phyloP scores from a whole-genome alignment of 2,797 vertebrate species.

The Arrhamphus sclerolepis region DNA sequence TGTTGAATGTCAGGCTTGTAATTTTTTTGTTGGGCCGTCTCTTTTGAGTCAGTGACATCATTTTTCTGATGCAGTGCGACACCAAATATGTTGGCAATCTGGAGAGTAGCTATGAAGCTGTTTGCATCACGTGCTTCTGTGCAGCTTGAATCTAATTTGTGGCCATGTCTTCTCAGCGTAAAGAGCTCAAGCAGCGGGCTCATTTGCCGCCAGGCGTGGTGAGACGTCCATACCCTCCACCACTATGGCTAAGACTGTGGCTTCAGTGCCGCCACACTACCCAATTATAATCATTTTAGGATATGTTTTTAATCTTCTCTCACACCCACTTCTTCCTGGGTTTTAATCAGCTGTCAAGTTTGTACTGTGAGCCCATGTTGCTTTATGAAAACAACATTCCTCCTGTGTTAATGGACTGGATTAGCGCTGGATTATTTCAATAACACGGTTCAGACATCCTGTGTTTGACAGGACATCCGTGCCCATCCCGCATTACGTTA shows the following conservation, averaged over 20 bases:
- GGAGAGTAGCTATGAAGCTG: not conserved
- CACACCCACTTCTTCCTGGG: conserved; percentile 15
- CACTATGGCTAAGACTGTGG: conserved; percentile 27
- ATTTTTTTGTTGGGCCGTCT: too few relatives aligned
- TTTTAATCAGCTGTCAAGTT: conserved; percentile 30
- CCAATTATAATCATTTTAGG: conserved; percentile 12
- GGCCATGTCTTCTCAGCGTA: conserved; percentile 10
- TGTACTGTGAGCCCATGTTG: conserved; percentile 12
- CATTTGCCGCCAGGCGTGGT: conserved; percentile 38
- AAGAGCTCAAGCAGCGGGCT: conserved; percentile 13
- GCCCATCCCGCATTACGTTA: conserved; percentile 22
- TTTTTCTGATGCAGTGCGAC: not conserved
- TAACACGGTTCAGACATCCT: conserved; percentile 39
- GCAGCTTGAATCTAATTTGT: conserved; percentile 25
- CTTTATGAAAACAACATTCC: conserved; percentile 29
- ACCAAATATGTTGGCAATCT: conserved; percentile 16
- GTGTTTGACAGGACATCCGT: conserved; percentile 30
- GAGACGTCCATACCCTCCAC: conserved; percentile 30
- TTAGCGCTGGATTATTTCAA: conserved; percentile 36
- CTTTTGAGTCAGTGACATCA: too few relatives aligned
- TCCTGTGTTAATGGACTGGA: conserved; percentile 17
- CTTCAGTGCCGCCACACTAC: conserved; percentile 5
- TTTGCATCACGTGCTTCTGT: conserved; percentile 5
- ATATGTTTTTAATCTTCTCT: conserved; percentile 18
- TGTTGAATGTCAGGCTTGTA: too few relatives aligned